Conservation (phyloP, 2,113 vertebrate genomes). For the Heliornis fulica region DNA sequence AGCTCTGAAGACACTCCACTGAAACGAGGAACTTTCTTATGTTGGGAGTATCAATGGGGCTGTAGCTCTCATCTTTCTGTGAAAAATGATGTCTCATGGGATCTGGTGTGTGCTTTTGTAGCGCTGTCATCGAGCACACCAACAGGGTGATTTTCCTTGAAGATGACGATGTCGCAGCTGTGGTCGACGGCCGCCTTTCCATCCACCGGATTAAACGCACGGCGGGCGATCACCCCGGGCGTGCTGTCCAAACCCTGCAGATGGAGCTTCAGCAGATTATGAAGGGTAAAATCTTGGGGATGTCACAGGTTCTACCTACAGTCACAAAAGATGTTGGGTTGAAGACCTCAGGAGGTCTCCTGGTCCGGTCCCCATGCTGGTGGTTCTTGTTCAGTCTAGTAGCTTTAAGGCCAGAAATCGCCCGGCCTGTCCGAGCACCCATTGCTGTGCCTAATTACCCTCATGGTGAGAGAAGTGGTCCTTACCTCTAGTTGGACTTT, state of each 20-base stretch:
- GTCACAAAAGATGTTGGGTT: not conserved
- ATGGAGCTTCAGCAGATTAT: slow-evolving; percentile 99
- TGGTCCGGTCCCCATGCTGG: too few relatives aligned
- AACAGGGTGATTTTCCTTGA: slow-evolving; percentile 97
- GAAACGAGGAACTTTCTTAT: not conserved
- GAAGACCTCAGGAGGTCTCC: not conserved
- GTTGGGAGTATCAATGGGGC: not conserved
- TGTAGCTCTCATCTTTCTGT: not conserved
- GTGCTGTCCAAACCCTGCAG: slow-evolving; percentile 95
- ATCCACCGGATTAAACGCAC: slow-evolving; percentile 95
- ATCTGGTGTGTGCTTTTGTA: slow-evolving; percentile 40
- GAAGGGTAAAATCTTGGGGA: slow-evolving; percentile 81
- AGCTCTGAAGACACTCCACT: not conserved
- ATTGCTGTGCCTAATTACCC: not conserved
- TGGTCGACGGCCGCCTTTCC: slow-evolving; percentile 89
- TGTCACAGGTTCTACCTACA: not conserved
- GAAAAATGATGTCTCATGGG: not conserved
- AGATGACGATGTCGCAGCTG: slow-evolving; percentile 94
- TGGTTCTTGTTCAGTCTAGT: rapidly evolving
- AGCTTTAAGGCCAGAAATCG: not conserved
- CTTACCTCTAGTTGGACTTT: rapidly evolving
- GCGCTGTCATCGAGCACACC: slow-evolving; percentile 96
- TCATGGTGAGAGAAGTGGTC: not conserved
- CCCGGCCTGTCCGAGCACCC: not conserved
- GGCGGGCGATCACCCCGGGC: slow-evolving; percentile 87